Conservation (phyloP, 2,888 invertebrate genomes). For the Lasioglossum marginatum region DNA sequence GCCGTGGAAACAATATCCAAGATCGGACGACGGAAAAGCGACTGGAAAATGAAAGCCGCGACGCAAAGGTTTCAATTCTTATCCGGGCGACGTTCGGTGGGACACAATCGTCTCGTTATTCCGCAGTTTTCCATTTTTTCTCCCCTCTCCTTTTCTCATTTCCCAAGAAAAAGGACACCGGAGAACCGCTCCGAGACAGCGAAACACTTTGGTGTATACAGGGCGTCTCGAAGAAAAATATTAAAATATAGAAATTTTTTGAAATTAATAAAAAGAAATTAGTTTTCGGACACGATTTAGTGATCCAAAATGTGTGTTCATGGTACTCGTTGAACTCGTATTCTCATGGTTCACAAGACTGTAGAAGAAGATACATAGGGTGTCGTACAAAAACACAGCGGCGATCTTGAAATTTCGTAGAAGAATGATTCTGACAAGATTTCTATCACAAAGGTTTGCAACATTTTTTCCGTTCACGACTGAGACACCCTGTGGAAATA, state of each 20-base stretch:
- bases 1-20: neutral
- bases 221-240: neutral
- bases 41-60: neutral
- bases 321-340: neutral
- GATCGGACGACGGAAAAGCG: neutral
- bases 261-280: neutral
- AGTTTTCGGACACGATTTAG: neutral
- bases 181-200: neutral
- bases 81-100: neutral
- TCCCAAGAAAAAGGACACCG: neutral
- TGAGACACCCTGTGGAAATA: neutral
- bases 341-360: neutral
- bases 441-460: neutral
- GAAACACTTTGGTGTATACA: neutral
- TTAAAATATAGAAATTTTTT: no score
- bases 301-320: neutral
- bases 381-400: neutral
- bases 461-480: neutral
- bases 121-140: neutral
- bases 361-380: neutral
- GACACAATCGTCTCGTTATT: conserved; percentile 2
- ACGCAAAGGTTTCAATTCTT: neutral
- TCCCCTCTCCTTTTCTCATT: neutral
- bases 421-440: no score
- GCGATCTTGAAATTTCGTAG: neutral